Conservation (phyloP, 2,113 vertebrate species). For the Octodon degus region DNA sequence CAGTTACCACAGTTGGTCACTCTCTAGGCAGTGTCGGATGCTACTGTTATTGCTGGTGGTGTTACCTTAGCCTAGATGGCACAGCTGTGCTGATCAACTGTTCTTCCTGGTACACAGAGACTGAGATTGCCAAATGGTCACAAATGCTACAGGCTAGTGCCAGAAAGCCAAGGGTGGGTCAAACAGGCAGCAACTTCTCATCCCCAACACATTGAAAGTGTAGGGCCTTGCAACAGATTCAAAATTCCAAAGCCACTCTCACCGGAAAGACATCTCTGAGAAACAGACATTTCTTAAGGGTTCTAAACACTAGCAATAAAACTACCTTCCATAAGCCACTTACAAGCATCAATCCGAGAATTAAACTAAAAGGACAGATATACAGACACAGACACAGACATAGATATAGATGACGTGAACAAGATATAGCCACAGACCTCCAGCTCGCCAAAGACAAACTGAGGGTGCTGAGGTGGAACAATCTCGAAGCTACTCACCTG, state of each 20-base stretch:
- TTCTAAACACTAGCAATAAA: neutral
- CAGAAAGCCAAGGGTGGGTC: neutral
- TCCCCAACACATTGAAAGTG: neutral
- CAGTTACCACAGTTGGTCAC: neutral
- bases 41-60: neutral
- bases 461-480: neutral
- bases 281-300: neutral
- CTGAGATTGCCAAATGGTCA: neutral
- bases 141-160: neutral
- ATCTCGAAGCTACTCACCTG: neutral
- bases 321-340: neutral
- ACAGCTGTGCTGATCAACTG: neutral
- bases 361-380: neutral
- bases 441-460: neutral
- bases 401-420: neutral
- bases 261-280: neutral
- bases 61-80: neutral
- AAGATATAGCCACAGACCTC: neutral
- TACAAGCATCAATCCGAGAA: neutral
- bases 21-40: neutral
- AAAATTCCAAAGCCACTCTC: neutral
- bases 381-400: too few relatives aligned
- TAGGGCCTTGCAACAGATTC: neutral
- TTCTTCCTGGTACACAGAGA: neutral
- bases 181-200: neutral